Percentiles rank a stretch among this genome's conserved stretches.
phyloP scores from a whole-genome alignment of 2,888 invertebrate species.

The Leptura quadrifasciata region DNA sequence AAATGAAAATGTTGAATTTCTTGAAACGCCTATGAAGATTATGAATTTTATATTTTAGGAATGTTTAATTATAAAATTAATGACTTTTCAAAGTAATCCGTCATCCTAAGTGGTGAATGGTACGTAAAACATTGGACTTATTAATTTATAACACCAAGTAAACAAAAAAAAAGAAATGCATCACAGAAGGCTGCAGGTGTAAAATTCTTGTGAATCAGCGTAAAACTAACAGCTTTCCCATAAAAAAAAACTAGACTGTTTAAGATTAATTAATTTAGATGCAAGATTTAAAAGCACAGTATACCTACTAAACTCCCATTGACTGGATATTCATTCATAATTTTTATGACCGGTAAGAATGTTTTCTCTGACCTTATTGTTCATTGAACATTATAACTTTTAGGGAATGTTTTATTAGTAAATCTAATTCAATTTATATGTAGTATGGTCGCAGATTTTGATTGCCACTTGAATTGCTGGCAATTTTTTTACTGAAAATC shows the following conservation, averaged over 20 bases:
- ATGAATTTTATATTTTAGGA: neutral
- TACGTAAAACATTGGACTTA: neutral
- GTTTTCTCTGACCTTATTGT: no score
- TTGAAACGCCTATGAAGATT: neutral
- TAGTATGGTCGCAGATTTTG: no score
- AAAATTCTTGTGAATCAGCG: constrained; percentile 1
- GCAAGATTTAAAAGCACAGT: neutral
- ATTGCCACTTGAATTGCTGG: no score
- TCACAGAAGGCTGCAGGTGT: constrained; percentile 12
- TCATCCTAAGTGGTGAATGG: neutral
- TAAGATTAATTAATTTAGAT: neutral
- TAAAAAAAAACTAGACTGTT: neutral
- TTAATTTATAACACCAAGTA: constrained; percentile 5
- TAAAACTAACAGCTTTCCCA: constrained; percentile 12
- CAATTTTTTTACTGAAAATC: no score
- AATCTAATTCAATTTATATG: no score
- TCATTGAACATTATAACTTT: no score
- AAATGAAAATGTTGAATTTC: no score
- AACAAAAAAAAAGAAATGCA: neutral
- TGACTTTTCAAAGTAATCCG: neutral
- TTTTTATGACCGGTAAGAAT: neutral
- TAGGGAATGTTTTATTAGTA: no score
- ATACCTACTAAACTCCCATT: constrained; percentile 1
- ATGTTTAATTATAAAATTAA: constrained; percentile 10
- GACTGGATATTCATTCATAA: constrained; percentile 10